Percentiles rank a stretch among this genome's conserved stretches.
Evolutionary conservation across 2,113 vertebrate genomes (phyloP).

Genomic region (human): GRCh38 chr12:32535501-32536000

Average conservation of each 20-base stretch:
- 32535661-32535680: conserved; percentile 10
- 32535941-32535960: conserved; percentile 22
- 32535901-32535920: not conserved
- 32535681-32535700: not conserved
- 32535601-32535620: not conserved
- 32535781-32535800: not conserved
- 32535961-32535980: conserved; percentile 30
- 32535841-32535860: not conserved
- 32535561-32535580: not conserved
- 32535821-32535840: not conserved
- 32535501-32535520: not conserved
- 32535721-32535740: not conserved
- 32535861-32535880: too few species aligned
- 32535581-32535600: not conserved
- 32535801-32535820: not conserved
- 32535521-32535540: not conserved
- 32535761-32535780: not conserved
- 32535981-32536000: conserved; percentile 36
- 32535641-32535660: not conserved
- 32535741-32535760: not conserved
- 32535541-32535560: not conserved
- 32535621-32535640: not conserved
- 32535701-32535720: conserved; percentile 2
- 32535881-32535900: not conserved
- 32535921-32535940: not conserved